Conservation (phyloP, 2,888 invertebrate species). For the Chalcosyrphus nemorum region DNA sequence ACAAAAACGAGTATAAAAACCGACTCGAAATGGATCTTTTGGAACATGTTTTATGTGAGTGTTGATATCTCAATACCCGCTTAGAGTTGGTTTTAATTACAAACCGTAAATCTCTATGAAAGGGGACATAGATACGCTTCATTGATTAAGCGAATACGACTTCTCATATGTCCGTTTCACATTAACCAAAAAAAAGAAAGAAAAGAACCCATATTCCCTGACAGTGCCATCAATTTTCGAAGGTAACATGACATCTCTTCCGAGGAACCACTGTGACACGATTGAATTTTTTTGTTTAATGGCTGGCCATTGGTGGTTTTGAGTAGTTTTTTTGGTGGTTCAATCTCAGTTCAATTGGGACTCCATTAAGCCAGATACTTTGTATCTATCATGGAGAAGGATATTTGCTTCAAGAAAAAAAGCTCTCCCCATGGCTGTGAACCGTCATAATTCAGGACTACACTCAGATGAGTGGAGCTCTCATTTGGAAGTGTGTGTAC, state of each 20-base stretch:
- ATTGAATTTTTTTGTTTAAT: conserved; percentile 18
- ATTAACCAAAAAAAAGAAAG: conserved; percentile 8
- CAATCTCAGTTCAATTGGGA: not conserved
- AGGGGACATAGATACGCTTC: conserved; percentile 38
- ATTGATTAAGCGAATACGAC: conserved; percentile 32
- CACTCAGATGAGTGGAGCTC: not conserved
- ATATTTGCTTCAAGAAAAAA: conserved; percentile 1
- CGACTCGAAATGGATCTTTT: conserved; percentile 10
- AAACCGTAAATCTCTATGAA: conserved; percentile 46
- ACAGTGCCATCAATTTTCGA: conserved; percentile 45
- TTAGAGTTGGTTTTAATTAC: conserved; percentile 50
- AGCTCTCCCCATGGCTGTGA: not conserved
- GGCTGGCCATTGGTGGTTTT: conserved; percentile 7
- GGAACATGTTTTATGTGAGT: conserved; percentile 42
- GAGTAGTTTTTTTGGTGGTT: not conserved
- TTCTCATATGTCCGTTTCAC: conserved; percentile 4
- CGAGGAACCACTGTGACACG: conserved; percentile 1
- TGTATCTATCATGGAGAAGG: conserved; percentile 9
- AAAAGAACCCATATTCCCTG: not conserved
- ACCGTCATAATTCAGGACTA: conserved; percentile 27
- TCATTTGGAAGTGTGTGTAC: conserved; percentile 48
- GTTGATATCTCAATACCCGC: conserved; percentile 54
- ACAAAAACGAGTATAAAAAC: not conserved
- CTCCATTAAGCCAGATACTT: conserved; percentile 19
- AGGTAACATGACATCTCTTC: conserved; percentile 30